Conservation (phyloP, 2,113 vertebrate species). For the Noturus placidus region DNA sequence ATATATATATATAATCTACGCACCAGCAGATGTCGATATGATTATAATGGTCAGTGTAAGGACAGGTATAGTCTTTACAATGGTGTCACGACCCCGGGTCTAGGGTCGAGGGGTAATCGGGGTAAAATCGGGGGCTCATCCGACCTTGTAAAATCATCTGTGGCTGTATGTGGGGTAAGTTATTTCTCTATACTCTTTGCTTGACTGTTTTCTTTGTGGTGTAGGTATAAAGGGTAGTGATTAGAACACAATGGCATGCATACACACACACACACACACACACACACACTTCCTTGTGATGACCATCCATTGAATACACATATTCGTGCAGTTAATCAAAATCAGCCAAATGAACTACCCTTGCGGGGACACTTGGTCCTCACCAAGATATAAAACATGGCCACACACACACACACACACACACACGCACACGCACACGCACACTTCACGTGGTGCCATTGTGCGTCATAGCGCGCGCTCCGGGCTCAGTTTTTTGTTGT, state of each 20-base stretch:
- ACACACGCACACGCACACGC: too few species aligned
- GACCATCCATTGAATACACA: background rate
- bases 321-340: background rate
- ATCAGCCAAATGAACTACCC: background rate
- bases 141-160: too few species aligned
- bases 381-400: background rate
- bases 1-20: background rate
- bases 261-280: background rate
- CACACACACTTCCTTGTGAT: background rate
- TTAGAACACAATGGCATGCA: background rate
- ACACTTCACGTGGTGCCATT: conserved; percentile 13
- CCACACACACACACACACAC: too few species aligned
- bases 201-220: too few species aligned
- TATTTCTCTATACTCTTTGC: too few species aligned
- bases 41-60: background rate
- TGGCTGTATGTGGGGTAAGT: too few species aligned
- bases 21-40: background rate
- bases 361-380: background rate
- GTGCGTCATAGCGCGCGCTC: conserved; percentile 23
- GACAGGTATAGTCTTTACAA: background rate
- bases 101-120: too few species aligned
- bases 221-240: too few species aligned
- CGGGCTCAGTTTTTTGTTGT: too few species aligned
- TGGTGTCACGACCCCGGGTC: background rate
- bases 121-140: too few species aligned